phyloP scores from a whole-genome alignment of 2,113 vertebrate species.

The Oryzias javanicus region DNA sequence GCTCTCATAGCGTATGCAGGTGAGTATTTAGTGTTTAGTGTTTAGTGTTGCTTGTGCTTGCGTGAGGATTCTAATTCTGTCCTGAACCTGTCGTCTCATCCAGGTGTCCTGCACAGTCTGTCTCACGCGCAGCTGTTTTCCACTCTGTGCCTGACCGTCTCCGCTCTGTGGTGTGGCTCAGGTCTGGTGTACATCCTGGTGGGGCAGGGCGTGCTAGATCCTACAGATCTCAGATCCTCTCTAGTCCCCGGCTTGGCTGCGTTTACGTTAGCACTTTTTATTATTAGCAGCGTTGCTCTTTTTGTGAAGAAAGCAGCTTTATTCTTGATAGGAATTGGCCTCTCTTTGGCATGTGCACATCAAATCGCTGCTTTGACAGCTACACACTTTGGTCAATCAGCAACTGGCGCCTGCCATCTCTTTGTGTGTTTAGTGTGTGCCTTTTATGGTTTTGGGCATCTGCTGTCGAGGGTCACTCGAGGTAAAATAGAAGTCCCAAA shows the following conservation, averaged over 20 bases:
- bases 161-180: slow-evolving; percentile 81
- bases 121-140: slow-evolving; percentile 70
- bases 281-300: slow-evolving; percentile 72
- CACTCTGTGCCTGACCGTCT: slow-evolving; percentile 80
- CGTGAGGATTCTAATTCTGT: not conserved
- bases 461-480: slow-evolving; percentile 68
- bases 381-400: slow-evolving; percentile 72
- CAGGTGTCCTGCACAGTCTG: slow-evolving; percentile 77
- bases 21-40: slow-evolving; percentile 43
- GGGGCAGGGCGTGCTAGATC: slow-evolving; percentile 67
- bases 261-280: slow-evolving; percentile 75
- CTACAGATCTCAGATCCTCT: slow-evolving; percentile 51
- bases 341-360: slow-evolving; percentile 81
- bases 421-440: slow-evolving; percentile 73
- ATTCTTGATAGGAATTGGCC: slow-evolving; percentile 66
- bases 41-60: fast-evolving
- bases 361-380: slow-evolving; percentile 74
- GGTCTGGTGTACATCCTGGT: slow-evolving; percentile 79
- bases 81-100: slow-evolving; percentile 5
- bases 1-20: slow-evolving; percentile 81
- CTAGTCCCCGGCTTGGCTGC: slow-evolving; percentile 82
- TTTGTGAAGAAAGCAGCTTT: slow-evolving; percentile 68
- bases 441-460: slow-evolving; percentile 79
- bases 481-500: slow-evolving; percentile 71
- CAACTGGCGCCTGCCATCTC: slow-evolving; percentile 82